phyloP scores from a whole-genome alignment of 2,888 invertebrate species.

The Coleophora deauratella region DNA sequence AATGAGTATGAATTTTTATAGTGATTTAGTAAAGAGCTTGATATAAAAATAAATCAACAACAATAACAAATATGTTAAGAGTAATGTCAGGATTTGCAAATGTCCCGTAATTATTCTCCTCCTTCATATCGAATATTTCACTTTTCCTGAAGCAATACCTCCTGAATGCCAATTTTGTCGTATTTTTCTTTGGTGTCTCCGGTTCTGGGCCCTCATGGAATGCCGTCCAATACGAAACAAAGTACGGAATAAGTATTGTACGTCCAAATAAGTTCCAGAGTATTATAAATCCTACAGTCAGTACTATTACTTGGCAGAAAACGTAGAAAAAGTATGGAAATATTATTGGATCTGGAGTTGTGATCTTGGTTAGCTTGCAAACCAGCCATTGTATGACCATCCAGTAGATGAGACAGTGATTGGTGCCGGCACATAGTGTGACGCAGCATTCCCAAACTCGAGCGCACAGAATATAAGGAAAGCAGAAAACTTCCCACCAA shows the following conservation, averaged over 20 bases:
- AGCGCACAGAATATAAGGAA: slow-evolving; percentile 47
- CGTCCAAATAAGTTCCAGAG: slow-evolving; percentile 44
- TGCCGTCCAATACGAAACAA: slow-evolving; percentile 28
- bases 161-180: slow-evolving; percentile 34
- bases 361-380: slow-evolving; percentile 47
- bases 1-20: background rate
- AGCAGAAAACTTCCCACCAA: slow-evolving; percentile 59
- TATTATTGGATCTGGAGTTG: slow-evolving; percentile 47
- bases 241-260: slow-evolving; percentile 38
- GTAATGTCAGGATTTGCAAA: background rate
- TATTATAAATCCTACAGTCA: slow-evolving; percentile 33
- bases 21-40: slow-evolving; percentile 1
- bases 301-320: slow-evolving; percentile 49
- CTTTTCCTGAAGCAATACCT: slow-evolving; percentile 58
- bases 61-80: slow-evolving; percentile 2
- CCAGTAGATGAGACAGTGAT: slow-evolving; percentile 54
- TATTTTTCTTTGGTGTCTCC: slow-evolving; percentile 9
- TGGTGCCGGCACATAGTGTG: slow-evolving; percentile 45
- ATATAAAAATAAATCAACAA: slow-evolving; percentile 6
- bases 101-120: slow-evolving; percentile 18
- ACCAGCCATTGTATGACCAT: slow-evolving; percentile 54
- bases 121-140: slow-evolving; percentile 45
- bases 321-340: slow-evolving; percentile 60
- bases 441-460: slow-evolving; percentile 46
- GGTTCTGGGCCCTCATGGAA: slow-evolving; percentile 14